Base-by-base conservation (phyloP, 2,888 invertebrate species). In the Heliconius cydno region DNA sequence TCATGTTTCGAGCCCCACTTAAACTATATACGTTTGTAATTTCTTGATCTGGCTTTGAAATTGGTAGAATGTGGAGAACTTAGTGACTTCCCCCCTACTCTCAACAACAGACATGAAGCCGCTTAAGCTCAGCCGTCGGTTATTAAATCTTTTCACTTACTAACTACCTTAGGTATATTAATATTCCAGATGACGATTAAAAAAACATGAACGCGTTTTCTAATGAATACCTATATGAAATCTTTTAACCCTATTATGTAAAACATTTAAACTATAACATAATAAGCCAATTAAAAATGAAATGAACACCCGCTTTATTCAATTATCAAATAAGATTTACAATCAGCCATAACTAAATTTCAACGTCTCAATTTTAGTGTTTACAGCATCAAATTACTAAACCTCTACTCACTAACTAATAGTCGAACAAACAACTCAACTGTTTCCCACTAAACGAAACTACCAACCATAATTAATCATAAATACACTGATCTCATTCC, bases 401-500 rank as follows among this genome's bases (percentile, higher is more conserved):
- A 60, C 34, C 25, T 22, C 22, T 74, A 74, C 60, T 65, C 63
- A 74, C 74, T 25, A 63, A 63, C 74, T 75, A 75, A 75, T 75
- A 65, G 65, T 12, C 63, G 65, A 75, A 75, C 75, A 75, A 75
- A 75, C 75, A 75, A 46, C 65, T 66, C 41, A 66, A 75, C 75
- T 75, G 65, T 66, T 60, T 75, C 30, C 60, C 74, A 75, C 63
- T 78, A 78, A 78, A 73, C 66, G 65, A n/a, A 78, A 72, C 71
- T 25, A 22, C 65, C 71, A 46, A 73, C 72, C 67, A 84, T 84
- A 92, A 93, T 93, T 92, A 92, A 92, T 93, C 91, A 91, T 90
- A 90, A 90, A 88, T 88, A 87, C 85, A 90, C 90, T 88, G 90
- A 90, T 90, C 88, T 86, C 90, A 86, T 88, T 88, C 75, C 91